Evolutionary conservation across 2,113 vertebrate genomes (phyloP).

Genomic region (Chaetodon auriga): DNA sequence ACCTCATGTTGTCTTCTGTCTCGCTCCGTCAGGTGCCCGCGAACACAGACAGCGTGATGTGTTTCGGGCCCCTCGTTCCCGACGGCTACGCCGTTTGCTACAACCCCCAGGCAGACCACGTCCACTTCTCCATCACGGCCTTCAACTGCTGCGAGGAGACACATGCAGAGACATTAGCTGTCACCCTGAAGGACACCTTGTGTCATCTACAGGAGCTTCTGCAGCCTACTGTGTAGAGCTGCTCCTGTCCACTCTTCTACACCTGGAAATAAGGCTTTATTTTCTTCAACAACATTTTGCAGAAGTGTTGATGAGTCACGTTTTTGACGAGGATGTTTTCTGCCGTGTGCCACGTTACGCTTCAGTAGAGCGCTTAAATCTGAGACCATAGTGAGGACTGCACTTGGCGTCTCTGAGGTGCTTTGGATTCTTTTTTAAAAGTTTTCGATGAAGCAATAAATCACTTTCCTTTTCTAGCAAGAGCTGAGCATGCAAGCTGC

Average conservation of each 20-base stretch:
- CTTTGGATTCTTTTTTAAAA: slow-evolving; percentile 45
- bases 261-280: background rate
- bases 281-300: slow-evolving; percentile 20
- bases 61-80: slow-evolving; percentile 88
- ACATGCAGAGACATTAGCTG: slow-evolving; percentile 82
- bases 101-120: slow-evolving; percentile 85
- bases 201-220: slow-evolving; percentile 83
- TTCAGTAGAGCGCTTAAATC: slow-evolving; percentile 9
- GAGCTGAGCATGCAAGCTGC: slow-evolving; percentile 22
- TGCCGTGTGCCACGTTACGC: background rate
- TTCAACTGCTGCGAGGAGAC: slow-evolving; percentile 91
- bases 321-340: slow-evolving; percentile 3
- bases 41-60: slow-evolving; percentile 89
- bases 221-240: slow-evolving; percentile 76
- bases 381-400: background rate
- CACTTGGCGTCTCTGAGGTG: background rate
- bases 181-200: slow-evolving; percentile 80
- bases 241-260: background rate
- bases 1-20: background rate
- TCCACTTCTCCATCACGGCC: slow-evolving; percentile 88
- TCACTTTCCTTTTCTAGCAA: slow-evolving; percentile 27
- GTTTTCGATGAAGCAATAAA: slow-evolving; percentile 12
- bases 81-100: slow-evolving; percentile 90
- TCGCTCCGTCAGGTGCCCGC: slow-evolving; percentile 81
- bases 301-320: background rate